Percentiles rank a stretch among this genome's conserved stretches.
Evolutionary conservation across 2,113 vertebrate genomes (phyloP).

Genomic region (Galeopterus variegatus): DNA sequence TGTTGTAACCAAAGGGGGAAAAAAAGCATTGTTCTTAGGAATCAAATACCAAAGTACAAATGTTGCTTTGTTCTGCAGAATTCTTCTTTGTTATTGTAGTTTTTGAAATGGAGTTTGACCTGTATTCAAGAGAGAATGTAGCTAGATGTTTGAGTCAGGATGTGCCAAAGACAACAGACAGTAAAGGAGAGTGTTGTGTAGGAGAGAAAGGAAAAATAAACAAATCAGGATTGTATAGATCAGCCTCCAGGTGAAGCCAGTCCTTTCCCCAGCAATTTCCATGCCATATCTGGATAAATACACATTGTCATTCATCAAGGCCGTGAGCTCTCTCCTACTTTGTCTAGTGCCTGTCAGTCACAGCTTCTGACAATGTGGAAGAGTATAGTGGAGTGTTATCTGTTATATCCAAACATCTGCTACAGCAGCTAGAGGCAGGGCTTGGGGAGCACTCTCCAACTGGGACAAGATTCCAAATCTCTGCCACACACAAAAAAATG

Average conservation of each 20-base stretch:
- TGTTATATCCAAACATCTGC: background rate
- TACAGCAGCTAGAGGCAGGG: background rate
- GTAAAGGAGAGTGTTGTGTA: background rate
- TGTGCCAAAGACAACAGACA: background rate
- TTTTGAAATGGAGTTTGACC: constrained; percentile 34
- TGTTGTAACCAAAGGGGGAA: constrained; percentile 6
- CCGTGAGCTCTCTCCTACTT: background rate
- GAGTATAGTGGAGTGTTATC: background rate
- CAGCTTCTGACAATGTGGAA: background rate
- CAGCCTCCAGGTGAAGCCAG: background rate
- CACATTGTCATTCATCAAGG: background rate
- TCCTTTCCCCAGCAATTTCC: background rate
- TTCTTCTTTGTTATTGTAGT: constrained; percentile 19
- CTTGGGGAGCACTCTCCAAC: background rate
- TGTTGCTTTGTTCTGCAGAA: constrained; percentile 9
- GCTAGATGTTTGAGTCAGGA: background rate
- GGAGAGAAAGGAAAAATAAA: background rate
- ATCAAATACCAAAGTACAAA: background rate
- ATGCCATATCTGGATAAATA: constrained; percentile 20
- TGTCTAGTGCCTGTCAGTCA: background rate
- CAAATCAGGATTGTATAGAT: background rate
- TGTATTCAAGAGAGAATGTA: constrained; percentile 20
- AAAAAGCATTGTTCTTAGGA: background rate
- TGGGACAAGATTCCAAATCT: background rate
- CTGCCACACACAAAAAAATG: background rate